Conservation (phyloP, 1,140 invertebrate species). For the Drosophila lowei region DNA sequence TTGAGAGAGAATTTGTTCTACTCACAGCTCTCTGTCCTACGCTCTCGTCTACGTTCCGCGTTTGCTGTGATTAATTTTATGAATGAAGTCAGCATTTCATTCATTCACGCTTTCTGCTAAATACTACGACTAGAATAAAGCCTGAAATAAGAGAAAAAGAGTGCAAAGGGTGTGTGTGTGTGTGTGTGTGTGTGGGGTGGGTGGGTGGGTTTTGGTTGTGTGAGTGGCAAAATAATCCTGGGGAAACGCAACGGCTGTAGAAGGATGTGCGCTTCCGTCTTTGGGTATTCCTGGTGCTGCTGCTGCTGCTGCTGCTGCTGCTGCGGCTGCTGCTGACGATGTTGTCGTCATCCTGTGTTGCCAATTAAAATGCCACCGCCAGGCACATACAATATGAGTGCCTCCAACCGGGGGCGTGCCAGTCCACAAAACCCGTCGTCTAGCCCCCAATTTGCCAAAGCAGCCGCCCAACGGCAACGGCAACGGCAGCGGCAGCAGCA, state of each 20-base stretch:
- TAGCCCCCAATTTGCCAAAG: slow-evolving; percentile 43
- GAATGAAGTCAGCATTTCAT: slow-evolving; percentile 76
- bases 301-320: no score
- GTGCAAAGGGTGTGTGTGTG: neutral
- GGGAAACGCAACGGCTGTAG: slow-evolving; percentile 65
- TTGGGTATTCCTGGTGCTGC: slow-evolving; percentile 38
- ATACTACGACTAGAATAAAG: slow-evolving; percentile 59
- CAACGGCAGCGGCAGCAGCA: no score
- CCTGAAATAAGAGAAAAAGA: neutral
- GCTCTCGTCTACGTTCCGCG: neutral
- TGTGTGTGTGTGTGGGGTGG: no score
- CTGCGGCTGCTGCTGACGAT: neutral
- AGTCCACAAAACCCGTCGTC: slow-evolving; percentile 28
- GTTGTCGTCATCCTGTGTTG: slow-evolving; percentile 54
- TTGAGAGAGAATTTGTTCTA: slow-evolving; percentile 55
- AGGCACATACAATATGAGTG: slow-evolving; percentile 57
- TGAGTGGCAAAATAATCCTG: slow-evolving; percentile 15
- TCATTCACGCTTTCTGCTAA: slow-evolving; percentile 54
- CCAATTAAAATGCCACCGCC: slow-evolving; percentile 79
- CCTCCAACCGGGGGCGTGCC: slow-evolving; percentile 20
- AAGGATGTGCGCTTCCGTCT: slow-evolving; percentile 72
- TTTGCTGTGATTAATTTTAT: slow-evolving; percentile 71
- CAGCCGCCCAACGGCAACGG: slow-evolving; percentile 7
- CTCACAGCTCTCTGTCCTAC: neutral
- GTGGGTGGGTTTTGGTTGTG: neutral